Conservation (phyloP, 2,888 invertebrate species). For the Holacanthella duospinosa region DNA sequence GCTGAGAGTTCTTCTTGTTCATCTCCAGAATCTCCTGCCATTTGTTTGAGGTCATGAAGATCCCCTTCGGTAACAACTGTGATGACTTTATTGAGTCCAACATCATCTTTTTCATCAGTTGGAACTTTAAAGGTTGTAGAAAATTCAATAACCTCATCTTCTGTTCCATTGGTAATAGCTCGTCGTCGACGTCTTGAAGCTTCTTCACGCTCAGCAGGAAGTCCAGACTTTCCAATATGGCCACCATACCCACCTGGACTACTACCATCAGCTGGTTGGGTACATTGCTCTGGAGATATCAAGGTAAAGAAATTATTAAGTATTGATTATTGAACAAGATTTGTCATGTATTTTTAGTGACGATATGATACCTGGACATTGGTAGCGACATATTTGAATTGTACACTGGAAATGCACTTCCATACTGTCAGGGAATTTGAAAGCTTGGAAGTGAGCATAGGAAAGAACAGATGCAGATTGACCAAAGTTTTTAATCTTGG, state of each 20-base stretch:
- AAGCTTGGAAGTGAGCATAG: conserved; percentile 50
- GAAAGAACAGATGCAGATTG: conserved; percentile 58
- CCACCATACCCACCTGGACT: conserved; percentile 24
- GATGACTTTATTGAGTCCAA: conserved; percentile 79
- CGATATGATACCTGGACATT: conserved; percentile 55
- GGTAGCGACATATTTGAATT: conserved; percentile 78
- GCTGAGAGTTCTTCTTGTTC: conserved; percentile 26
- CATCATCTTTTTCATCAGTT: conserved; percentile 43
- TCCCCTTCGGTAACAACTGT: conserved; percentile 62
- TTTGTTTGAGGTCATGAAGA: conserved; percentile 15
- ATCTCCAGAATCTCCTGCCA: no score
- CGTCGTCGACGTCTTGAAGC: conserved; percentile 54
- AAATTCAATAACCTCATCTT: conserved; percentile 32
- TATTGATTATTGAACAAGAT: no score
- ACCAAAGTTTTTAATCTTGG: conserved; percentile 89
- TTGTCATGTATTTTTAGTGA: no score
- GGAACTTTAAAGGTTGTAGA: conserved; percentile 39
- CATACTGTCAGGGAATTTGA: conserved; percentile 89
- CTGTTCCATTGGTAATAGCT: conserved; percentile 25
- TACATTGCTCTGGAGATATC: conserved; percentile 66
- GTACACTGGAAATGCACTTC: conserved; percentile 76
- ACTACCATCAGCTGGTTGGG: conserved; percentile 40
- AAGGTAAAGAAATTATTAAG: no score
- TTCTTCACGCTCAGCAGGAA: conserved; percentile 48
- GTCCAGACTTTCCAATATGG: conserved; percentile 29